Evolutionary conservation across 2,888 invertebrate species (phyloP), one percentile per base, ranked within the genome.

Genomic region (Teinopalpus imperialis): DNA sequence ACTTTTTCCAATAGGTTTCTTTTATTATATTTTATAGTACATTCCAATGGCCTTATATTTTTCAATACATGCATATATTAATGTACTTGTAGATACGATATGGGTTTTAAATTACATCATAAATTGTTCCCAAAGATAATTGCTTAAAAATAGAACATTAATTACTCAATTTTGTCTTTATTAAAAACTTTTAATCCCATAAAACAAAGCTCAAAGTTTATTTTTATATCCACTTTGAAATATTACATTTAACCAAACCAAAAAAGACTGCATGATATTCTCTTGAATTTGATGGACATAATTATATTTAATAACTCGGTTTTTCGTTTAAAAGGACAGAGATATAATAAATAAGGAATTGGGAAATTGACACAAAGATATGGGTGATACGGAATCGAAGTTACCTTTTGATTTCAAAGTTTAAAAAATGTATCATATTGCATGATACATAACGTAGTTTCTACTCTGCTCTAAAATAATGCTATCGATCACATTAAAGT

Each of bases 241-340:
- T 56, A 53, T 54, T 59, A 49, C 57, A 31, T 54, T 56, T 49
- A 53, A 51, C 55, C 59, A 54, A 59, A 61, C 59, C 49, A 46
- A 63, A 67, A 61, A 74, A 73, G 74, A 70, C 75, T 73, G 70
- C 62, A 57, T 59, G 63, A 59, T n/a, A n/a, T 57, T 60, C 57
- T 64, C 56, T 43, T 14, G 8, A n/a, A n/a, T n/a, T n/a, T n/a
- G n/a, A 13, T 20, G 20, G 27, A 20, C 20, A 34, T 12, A 14
- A 12, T 10, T 3, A n/a, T 34, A 57, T 29, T 34, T 45, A 23
- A 43, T 45, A 20, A 47, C 8, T 24, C 16, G 21, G 29, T 36
- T 29, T 26, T 43, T 7, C 21, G 18, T 14, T 39, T 12, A 5
- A 29, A 40, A 18, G 27, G 4, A 32, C 24, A 13, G 13, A 30